A percentile compares a stretch with the other conserved stretches of the same genome.
Evolutionary conservation across 2,797 vertebrate species (phyloP).

Genomic region (Anableps anableps): DNA sequence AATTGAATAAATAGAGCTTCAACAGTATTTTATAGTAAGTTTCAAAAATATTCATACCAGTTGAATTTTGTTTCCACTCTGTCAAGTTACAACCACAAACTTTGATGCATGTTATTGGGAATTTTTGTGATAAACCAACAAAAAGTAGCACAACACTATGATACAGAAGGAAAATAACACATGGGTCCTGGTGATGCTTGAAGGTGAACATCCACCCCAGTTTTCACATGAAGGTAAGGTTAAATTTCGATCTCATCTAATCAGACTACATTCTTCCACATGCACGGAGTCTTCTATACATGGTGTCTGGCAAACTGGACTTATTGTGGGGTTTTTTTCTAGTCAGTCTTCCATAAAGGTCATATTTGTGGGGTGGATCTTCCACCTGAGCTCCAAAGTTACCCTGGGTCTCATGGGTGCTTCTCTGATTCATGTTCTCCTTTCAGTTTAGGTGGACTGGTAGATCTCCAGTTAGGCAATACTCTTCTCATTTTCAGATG

Average conservation of each 20-base stretch:
- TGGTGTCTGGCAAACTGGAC: neutral
- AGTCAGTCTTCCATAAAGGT: neutral
- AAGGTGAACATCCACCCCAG: neutral
- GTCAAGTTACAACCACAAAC: neutral
- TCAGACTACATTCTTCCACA: neutral
- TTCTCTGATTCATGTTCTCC: too few species aligned
- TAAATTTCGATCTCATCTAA: neutral
- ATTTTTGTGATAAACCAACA: neutral
- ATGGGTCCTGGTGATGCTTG: neutral
- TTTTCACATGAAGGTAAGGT: neutral
- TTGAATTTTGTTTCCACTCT: neutral
- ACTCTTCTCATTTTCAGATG: neutral
- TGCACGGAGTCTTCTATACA: neutral
- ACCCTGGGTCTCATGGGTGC: too few species aligned
- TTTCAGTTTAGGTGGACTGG: too few species aligned
- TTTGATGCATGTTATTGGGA: neutral
- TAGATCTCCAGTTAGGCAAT: neutral
- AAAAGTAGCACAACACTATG: neutral
- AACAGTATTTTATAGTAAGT: neutral
- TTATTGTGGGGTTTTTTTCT: neutral
- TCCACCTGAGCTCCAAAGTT: neutral
- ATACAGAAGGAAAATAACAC: neutral
- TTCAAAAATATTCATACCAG: neutral
- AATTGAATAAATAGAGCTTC: neutral
- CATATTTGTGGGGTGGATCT: neutral